These are phyloP conservation scores for Lordiphosa clarofinis DNA, from an alignment of 1,140 invertebrate genomes.

Conservation along the genomic window DNA sequence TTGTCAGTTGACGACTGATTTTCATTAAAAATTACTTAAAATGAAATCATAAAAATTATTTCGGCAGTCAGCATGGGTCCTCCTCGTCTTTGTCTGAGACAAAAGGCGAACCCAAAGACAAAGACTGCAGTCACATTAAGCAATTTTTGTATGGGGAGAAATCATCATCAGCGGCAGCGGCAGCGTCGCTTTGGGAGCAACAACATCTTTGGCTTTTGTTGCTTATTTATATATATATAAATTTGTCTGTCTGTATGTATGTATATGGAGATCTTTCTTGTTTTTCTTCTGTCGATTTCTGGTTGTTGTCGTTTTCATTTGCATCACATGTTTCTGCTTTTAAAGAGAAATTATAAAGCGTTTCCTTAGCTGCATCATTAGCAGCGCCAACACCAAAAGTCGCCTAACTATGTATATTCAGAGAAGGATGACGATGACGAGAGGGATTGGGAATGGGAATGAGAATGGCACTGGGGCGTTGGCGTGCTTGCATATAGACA, in stretches of 20 bases:
- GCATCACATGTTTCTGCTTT: constrained; percentile 61
- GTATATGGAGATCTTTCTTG: constrained; percentile 6
- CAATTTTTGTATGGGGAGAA: constrained; percentile 42
- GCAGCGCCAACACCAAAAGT: constrained; percentile 77
- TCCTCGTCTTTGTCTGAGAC: constrained; percentile 35
- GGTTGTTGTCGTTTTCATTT: constrained; percentile 38
- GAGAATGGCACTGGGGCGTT: constrained; percentile 38
- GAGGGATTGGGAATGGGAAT: not conserved
- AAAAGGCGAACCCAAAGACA: constrained; percentile 31
- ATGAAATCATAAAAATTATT: constrained; percentile 65
- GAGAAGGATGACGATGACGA: constrained; percentile 13
- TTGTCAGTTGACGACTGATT: constrained; percentile 48
- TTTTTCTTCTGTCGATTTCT: constrained; percentile 32
- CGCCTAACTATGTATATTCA: constrained; percentile 62
- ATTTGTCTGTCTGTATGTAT: constrained; percentile 14
- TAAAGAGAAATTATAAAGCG: constrained; percentile 78
- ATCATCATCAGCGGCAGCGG: constrained; percentile 25
- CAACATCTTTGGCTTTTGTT: constrained; percentile 59
- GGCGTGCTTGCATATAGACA: constrained; percentile 63
- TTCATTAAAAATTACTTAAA: constrained; percentile 74
- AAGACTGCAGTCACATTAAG: constrained; percentile 58
- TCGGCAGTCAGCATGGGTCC: constrained; percentile 54
- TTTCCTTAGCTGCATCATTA: constrained; percentile 78
- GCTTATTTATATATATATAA: constrained; percentile 41
- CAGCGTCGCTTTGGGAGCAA: constrained; percentile 34